A percentile compares a stretch with the other conserved stretches of the same genome.
Evolutionary conservation across 2,113 vertebrate genomes (phyloP).

Genomic region (Oplegnathus fasciatus): DNA sequence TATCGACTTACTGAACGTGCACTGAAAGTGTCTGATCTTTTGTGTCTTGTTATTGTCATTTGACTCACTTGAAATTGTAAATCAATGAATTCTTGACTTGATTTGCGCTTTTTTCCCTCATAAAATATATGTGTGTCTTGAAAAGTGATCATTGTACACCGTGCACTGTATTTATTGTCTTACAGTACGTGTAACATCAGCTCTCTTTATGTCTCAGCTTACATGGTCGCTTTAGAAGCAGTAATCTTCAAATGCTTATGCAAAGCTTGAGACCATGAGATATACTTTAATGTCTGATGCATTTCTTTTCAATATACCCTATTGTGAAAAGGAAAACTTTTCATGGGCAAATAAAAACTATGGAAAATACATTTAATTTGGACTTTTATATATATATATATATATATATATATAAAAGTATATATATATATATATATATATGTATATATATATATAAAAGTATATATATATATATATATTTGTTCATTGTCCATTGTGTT

Average conservation of each 20-base stretch:
- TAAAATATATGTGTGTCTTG: neutral
- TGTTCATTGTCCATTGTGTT: neutral
- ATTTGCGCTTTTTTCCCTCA: neutral
- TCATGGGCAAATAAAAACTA: neutral
- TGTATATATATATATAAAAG: no score
- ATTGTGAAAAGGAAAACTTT: neutral
- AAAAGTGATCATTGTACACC: neutral
- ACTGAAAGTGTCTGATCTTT: constrained; percentile 2
- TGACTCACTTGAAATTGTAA: neutral
- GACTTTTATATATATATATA: no score
- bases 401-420: no score
- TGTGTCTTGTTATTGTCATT: neutral
- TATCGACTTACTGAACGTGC: neutral
- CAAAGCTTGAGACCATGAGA: neutral
- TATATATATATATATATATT: no score
- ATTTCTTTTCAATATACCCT: neutral
- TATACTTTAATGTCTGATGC: neutral
- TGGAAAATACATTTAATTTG: neutral
- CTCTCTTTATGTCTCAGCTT: neutral
- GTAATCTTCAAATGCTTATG: neutral
- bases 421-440: no score
- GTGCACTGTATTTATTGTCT: neutral
- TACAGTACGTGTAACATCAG: neutral
- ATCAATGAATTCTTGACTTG: neutral
- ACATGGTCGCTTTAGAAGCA: neutral